Conservation (phyloP, 30 jellyfish, hydroid and myxozoan genomes). For the Aurelia coerulea region DNA sequence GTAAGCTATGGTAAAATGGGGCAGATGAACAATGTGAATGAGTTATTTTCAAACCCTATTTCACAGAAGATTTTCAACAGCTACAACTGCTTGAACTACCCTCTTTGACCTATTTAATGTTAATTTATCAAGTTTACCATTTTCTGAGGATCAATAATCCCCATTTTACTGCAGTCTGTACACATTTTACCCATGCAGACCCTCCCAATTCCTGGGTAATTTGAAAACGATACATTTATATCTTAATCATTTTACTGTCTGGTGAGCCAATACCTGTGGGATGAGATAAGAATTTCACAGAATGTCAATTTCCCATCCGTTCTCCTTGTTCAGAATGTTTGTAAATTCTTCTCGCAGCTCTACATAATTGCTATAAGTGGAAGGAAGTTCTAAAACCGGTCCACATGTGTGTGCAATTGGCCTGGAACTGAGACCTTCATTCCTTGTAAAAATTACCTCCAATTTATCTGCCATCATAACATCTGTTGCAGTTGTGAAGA, state of each 20-base stretch:
- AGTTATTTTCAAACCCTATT: too few relatives aligned
- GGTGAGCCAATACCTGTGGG: not conserved
- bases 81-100: too few relatives aligned
- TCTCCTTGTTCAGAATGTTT: constrained; percentile 42
- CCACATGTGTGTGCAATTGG: constrained; percentile 80
- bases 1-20: too few relatives aligned
- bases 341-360: constrained; percentile 66
- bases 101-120: too few relatives aligned
- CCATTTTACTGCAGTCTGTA: too few relatives aligned
- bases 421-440: constrained; percentile 44
- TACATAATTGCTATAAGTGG: constrained; percentile 44
- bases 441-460: constrained; percentile 4
- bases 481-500: constrained; percentile 65
- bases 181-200: too few relatives aligned
- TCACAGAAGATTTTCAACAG: too few relatives aligned
- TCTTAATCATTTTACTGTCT: not conserved
- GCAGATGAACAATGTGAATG: too few relatives aligned
- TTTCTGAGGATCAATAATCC: too few relatives aligned
- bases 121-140: too few relatives aligned
- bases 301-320: constrained; percentile 42
- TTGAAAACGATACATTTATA: not conserved
- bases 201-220: too few relatives aligned
- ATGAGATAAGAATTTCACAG: not conserved
- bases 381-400: constrained; percentile 55
- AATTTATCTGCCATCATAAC: constrained; percentile 35